These are phyloP conservation scores for Oncorhynchus masou DNA, from an alignment of 2,113 vertebrate genomes.

Conservation along the genomic window DNA sequence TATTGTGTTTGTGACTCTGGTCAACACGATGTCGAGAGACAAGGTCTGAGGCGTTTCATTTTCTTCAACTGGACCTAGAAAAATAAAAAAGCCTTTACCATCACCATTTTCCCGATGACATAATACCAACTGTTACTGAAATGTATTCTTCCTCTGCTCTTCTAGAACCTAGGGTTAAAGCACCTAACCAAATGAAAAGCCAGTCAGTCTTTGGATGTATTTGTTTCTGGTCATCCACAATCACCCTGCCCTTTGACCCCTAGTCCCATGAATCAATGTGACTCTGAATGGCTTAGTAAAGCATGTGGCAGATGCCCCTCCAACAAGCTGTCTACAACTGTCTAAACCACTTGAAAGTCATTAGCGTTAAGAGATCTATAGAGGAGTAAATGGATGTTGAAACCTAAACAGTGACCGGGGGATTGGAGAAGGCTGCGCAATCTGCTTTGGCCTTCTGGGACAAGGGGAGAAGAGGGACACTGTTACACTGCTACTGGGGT, in stretches of 20 bases:
- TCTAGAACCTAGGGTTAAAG: not conserved
- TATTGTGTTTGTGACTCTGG: conserved; percentile 29
- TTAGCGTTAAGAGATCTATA: conserved; percentile 59
- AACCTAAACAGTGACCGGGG: no score
- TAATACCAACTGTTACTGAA: not conserved
- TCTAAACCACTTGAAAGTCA: conserved; percentile 73
- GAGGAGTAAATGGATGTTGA: conserved; percentile 67
- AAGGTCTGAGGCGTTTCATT: no score
- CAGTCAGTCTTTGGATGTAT: conserved; percentile 53
- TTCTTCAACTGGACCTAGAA: no score
- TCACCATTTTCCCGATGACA: not conserved
- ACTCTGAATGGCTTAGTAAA: conserved; percentile 69
- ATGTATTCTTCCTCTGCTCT: not conserved
- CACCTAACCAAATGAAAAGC: no score
- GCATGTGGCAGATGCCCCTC: conserved; percentile 70
- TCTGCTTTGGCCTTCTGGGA: conserved; percentile 52
- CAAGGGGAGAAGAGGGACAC: conserved; percentile 19
- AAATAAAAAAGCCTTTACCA: not conserved
- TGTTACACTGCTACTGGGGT: not conserved
- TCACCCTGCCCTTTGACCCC: conserved; percentile 67
- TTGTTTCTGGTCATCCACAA: conserved; percentile 64
- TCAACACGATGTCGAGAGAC: no score
- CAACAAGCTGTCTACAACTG: conserved; percentile 75
- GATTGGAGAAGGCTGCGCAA: conserved; percentile 57
- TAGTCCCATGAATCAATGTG: conserved; percentile 71